These are phyloP conservation scores for Cricetomys ansorgei DNA, from an alignment of 2,113 vertebrate genomes.

Conservation along the genomic window DNA sequence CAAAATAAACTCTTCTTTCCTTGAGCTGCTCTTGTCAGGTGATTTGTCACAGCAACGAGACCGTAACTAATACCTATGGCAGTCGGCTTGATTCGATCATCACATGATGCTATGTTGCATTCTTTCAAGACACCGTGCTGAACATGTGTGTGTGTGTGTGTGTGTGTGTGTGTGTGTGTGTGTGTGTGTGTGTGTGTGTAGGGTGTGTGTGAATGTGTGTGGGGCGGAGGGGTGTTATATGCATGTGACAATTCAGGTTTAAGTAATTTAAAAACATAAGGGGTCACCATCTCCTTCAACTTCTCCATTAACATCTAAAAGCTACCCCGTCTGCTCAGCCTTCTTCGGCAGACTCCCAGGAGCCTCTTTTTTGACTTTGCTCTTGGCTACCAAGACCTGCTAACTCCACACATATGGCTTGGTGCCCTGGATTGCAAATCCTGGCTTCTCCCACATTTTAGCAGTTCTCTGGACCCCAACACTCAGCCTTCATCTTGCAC, in stretches of 20 bases:
- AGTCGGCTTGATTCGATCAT: background rate
- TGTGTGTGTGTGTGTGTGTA: background rate
- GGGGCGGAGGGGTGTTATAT: too few relatives aligned
- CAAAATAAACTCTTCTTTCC: background rate
- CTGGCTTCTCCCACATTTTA: background rate
- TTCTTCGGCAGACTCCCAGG: background rate
- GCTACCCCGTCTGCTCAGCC: background rate
- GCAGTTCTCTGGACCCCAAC: slow-evolving; percentile 23
- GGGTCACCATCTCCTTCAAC: background rate
- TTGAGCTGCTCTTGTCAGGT: too few relatives aligned
- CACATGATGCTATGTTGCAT: background rate
- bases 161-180: too few relatives aligned
- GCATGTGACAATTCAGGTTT: background rate
- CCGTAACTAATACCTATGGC: background rate
- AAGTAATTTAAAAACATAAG: background rate
- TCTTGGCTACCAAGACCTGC: slow-evolving; percentile 40
- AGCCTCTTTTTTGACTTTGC: slow-evolving; percentile 1
- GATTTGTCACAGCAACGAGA: background rate
- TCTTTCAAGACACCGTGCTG: background rate
- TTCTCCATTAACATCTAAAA: background rate
- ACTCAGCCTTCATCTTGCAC: background rate
- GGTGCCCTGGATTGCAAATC: slow-evolving; percentile 26
- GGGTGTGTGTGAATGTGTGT: background rate
- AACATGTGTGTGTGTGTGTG: background rate
- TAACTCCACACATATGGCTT: background rate